These are phyloP conservation scores for Ophthalmolycus amberensis DNA, from an alignment of 2,113 vertebrate species.

Conservation along the genomic window DNA sequence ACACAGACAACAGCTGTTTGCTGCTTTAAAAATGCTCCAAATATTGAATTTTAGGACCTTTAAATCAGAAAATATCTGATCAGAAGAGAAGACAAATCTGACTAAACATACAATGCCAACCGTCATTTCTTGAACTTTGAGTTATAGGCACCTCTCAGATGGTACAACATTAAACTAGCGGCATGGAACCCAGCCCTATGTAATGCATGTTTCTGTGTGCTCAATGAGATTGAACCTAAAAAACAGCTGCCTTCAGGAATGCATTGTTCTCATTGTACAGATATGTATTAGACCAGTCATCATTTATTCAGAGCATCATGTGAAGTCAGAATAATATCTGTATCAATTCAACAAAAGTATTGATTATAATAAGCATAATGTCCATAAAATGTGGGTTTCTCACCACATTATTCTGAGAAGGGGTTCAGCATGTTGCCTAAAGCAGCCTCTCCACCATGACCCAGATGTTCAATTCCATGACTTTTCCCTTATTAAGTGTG, in stretches of 20 bases:
- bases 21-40: no score
- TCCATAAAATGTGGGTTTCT: not conserved
- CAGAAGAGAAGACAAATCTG: not conserved
- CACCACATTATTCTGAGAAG: not conserved
- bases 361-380: not conserved
- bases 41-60: no score
- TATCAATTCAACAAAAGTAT: not conserved
- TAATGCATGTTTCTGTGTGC: not conserved
- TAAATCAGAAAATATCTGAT: no score
- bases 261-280: not conserved
- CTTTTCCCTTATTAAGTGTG: slow-evolving; percentile 22
- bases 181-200: not conserved
- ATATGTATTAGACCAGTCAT: not conserved
- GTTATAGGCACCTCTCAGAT: not conserved
- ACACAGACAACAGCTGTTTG: no score
- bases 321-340: not conserved
- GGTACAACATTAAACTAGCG: not conserved
- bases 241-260: not conserved
- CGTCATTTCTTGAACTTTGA: not conserved
- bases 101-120: not conserved
- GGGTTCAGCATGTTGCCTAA: not conserved
- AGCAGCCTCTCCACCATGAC: slow-evolving; percentile 22
- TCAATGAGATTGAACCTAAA: not conserved
- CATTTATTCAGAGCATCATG: not conserved
- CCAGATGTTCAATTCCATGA: slow-evolving; percentile 48